Conservation (phyloP, 2,797 vertebrate genomes). For the Microtus californicus region DNA sequence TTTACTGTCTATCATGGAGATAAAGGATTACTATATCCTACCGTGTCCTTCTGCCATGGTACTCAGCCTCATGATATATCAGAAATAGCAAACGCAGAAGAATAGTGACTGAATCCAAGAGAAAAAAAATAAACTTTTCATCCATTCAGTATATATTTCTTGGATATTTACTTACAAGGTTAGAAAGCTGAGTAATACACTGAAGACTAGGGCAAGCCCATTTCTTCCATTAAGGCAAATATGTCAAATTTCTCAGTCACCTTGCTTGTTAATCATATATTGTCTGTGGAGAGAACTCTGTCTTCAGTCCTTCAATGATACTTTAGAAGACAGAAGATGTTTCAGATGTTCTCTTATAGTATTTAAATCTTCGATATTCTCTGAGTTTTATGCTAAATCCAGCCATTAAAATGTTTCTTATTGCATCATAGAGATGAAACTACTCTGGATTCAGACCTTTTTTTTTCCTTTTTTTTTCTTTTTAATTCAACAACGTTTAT, state of each 20-base stretch:
- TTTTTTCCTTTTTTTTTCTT: neutral
- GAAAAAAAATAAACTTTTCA: neutral
- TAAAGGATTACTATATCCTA: no score
- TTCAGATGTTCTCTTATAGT: neutral
- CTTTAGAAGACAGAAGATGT: neutral
- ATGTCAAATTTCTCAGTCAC: neutral
- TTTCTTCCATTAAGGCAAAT: neutral
- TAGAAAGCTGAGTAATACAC: neutral
- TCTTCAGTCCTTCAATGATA: neutral
- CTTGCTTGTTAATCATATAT: neutral
- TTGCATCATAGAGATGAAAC: conserved; percentile 3
- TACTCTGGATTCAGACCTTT: neutral
- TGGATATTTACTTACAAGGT: neutral
- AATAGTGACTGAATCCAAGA: neutral
- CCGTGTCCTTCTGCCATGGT: neutral
- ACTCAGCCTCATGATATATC: neutral
- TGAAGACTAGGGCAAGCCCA: neutral
- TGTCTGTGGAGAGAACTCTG: neutral
- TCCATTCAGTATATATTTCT: neutral
- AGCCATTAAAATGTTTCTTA: neutral
- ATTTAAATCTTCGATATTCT: neutral
- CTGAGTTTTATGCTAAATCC: neutral
- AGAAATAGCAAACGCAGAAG: neutral
- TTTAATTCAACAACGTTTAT: conserved; percentile 35
- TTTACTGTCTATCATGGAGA: neutral